A percentile compares a stretch with the other conserved stretches of the same genome.
These are phyloP conservation scores for Argopecten irradians DNA, from an alignment of 1,140 invertebrate genomes.

Conservation along the genomic window DNA sequence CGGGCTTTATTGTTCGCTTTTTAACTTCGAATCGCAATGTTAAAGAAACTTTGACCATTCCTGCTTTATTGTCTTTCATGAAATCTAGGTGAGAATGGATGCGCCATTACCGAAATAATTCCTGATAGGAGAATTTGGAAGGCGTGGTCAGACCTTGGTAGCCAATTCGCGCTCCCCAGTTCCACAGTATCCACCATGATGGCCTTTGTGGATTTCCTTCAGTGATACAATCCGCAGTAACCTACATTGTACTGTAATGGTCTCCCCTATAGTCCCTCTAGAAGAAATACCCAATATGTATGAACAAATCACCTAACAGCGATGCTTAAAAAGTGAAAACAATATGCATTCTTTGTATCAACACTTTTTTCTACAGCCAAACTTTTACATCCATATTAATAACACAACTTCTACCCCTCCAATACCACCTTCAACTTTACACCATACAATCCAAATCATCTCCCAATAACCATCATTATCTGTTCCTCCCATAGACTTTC, in stretches of 20 bases:
- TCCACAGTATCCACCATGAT: slow-evolving; percentile 80
- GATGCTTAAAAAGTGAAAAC: too few species aligned
- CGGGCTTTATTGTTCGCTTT: slow-evolving; percentile 34
- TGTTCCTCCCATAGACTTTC: too few species aligned
- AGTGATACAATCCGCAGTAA: slow-evolving; percentile 75
- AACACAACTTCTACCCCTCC: too few species aligned
- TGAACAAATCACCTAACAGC: too few species aligned
- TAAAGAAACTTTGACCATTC: slow-evolving; percentile 26
- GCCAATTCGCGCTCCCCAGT: too few species aligned
- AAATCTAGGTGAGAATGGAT: slow-evolving; percentile 27
- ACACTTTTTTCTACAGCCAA: too few species aligned
- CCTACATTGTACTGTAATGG: slow-evolving; percentile 82
- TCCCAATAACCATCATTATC: too few species aligned
- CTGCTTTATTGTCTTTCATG: not conserved
- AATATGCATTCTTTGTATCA: too few species aligned
- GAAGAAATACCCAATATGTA: too few species aligned
- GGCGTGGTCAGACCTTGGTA: slow-evolving; percentile 33
- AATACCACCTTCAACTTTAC: too few species aligned
- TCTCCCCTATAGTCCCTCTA: slow-evolving; percentile 77
- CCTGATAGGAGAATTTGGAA: not conserved
- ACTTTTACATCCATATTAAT: too few species aligned
- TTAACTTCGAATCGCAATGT: slow-evolving; percentile 47
- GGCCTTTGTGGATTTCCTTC: slow-evolving; percentile 80
- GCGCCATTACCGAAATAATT: slow-evolving; percentile 20
- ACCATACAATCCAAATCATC: too few species aligned